These are phyloP conservation scores for Callosobruchus maculatus DNA, from an alignment of 2,888 invertebrate species.

Conservation along the genomic window DNA sequence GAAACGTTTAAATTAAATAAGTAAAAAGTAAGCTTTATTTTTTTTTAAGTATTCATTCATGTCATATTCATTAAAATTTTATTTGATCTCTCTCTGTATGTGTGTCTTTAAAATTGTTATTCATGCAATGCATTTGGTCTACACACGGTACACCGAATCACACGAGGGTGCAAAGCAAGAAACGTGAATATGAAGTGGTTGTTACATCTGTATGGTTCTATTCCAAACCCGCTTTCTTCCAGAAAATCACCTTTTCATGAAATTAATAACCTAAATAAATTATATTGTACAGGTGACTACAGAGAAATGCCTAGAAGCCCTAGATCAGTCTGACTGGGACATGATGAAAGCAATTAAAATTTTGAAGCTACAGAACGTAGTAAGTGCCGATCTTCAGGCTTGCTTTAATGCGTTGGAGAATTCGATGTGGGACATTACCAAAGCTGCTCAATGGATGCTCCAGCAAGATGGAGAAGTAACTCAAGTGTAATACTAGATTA, in stretches of 20 bases:
- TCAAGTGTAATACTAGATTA: slow-evolving; percentile 32
- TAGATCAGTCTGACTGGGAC: slow-evolving; percentile 85
- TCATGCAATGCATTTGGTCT: too few relatives aligned
- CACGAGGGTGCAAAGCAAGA: too few relatives aligned
- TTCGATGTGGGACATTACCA: slow-evolving; percentile 64
- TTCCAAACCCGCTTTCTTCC: too few relatives aligned
- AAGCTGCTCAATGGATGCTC: slow-evolving; percentile 62
- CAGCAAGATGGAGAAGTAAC: slow-evolving; percentile 45
- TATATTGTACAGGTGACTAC: slow-evolving; percentile 56
- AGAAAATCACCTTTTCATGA: neutral
- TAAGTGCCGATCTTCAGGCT: slow-evolving; percentile 39
- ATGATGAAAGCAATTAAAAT: slow-evolving; percentile 86
- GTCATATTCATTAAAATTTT: too few relatives aligned
- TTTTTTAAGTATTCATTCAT: too few relatives aligned
- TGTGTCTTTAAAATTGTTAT: too few relatives aligned
- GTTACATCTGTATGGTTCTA: too few relatives aligned
- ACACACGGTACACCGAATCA: too few relatives aligned
- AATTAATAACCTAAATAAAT: neutral
- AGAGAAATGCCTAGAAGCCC: slow-evolving; percentile 73
- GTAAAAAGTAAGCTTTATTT: too few relatives aligned
- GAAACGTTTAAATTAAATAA: too few relatives aligned
- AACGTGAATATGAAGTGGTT: too few relatives aligned
- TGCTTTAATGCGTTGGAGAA: slow-evolving; percentile 58
- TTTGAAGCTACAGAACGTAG: slow-evolving; percentile 59
- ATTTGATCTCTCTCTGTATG: too few relatives aligned